A percentile compares a stretch with the other conserved stretches of the same genome.
phyloP scores from a whole-genome alignment of 2,797 vertebrate species.

The Lates japonicus region DNA sequence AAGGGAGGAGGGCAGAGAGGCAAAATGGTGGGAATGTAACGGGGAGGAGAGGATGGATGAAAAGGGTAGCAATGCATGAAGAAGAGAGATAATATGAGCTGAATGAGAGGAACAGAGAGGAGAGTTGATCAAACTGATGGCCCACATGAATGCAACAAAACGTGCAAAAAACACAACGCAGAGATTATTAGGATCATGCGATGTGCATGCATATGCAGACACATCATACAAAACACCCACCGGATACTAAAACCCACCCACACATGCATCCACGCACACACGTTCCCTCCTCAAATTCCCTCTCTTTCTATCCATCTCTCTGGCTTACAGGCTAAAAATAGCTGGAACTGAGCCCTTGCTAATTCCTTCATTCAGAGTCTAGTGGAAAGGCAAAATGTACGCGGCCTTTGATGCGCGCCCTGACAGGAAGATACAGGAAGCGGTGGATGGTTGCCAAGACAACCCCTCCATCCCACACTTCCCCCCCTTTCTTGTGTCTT shows the following conservation, averaged over 20 bases:
- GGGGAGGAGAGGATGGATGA: conserved; percentile 20
- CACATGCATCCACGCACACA: conserved; percentile 20
- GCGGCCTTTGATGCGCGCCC: conserved; percentile 65
- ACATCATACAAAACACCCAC: conserved; percentile 37
- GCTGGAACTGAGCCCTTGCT: conserved; percentile 80
- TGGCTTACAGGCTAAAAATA: conserved; percentile 85
- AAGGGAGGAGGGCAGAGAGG: not conserved
- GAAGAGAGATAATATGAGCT: conserved; percentile 30
- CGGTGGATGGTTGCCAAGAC: conserved; percentile 75
- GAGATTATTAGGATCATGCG: conserved; percentile 50
- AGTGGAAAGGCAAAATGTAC: conserved; percentile 73
- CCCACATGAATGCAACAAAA: conserved; percentile 42
- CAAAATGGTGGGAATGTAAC: conserved; percentile 32
- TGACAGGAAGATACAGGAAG: conserved; percentile 78
- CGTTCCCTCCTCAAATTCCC: conserved; percentile 24
- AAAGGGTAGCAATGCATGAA: conserved; percentile 30
- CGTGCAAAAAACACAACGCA: conserved; percentile 8
- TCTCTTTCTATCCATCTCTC: conserved; percentile 55
- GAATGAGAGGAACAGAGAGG: not conserved
- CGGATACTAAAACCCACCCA: conserved; percentile 42
- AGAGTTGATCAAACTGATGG: conserved; percentile 46
- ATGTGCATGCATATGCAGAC: conserved; percentile 21
- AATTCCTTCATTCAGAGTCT: conserved; percentile 87
- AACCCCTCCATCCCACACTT: conserved; percentile 31
- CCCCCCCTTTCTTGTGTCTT: conserved; percentile 31